Evolutionary conservation across 92 coral and sea anemone species (phyloP).

Genomic region (Pocillopora meandrina): DNA sequence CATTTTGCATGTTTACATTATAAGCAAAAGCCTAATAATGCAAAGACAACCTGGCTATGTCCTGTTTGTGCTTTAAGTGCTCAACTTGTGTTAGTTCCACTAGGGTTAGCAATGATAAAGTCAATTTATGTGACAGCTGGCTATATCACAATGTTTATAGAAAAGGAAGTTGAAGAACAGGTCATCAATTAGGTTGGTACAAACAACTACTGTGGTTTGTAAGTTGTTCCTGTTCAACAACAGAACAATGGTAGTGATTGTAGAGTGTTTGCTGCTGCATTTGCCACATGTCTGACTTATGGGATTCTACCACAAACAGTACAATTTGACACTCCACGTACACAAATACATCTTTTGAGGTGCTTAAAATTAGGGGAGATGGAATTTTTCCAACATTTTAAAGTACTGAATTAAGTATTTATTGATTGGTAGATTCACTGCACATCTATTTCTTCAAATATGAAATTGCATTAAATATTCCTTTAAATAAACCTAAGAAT

Average conservation of each 20-base stretch:
- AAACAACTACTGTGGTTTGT: not conserved
- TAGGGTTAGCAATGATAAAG: not conserved
- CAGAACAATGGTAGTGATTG: slow-evolving; percentile 56
- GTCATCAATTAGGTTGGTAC: not conserved
- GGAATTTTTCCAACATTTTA: no score
- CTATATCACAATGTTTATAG: no score
- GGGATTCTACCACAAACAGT: no score
- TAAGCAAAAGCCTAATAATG: not conserved
- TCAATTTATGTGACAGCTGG: no score
- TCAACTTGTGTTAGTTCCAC: not conserved
- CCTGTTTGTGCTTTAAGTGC: not conserved
- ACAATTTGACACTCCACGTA: no score
- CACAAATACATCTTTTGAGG: no score
- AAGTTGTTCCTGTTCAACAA: slow-evolving; percentile 46
- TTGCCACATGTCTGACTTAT: slow-evolving; percentile 28
- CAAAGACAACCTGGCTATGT: not conserved
- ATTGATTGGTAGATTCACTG: no score
- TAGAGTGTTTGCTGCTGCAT: slow-evolving; percentile 47
- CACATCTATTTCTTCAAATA: no score
- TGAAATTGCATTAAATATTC: no score
- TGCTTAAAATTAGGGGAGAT: no score
- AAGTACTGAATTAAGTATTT: no score
- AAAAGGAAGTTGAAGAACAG: not conserved
- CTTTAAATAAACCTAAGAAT: no score
- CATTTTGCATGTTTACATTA: not conserved